Base-by-base conservation (phyloP, 2,797 vertebrate species). In the Danio jaintianensis region DNA sequence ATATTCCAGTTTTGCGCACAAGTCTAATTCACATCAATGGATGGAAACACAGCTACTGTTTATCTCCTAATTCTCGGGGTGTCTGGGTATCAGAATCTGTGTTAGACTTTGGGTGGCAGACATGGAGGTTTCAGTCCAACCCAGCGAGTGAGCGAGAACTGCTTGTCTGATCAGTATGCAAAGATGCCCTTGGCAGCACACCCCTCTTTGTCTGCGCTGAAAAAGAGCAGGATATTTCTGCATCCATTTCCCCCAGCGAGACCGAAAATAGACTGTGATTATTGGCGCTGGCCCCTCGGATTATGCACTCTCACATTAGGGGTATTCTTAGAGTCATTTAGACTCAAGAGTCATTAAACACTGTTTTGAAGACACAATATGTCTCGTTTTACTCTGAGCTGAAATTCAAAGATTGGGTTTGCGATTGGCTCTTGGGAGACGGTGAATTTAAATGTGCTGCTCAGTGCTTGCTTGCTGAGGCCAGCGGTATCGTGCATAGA, bases 121-220 rank as follows among this genome's bases (percentile, higher is more conserved):
- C 15, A 40, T 36, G 62, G 4, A 66, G 75, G 50, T 56, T 67
- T 77, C 74, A 45, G 40, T 36, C 50, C 50, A 66, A 71, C 81
- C 78, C 56, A 71, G 64, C 29, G 29, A 29, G n/a, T 63, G 76
- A 75, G 84, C 18, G 5, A 75, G 78, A 81, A 66, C 71, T 69
- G 59, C 79, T 83, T 62, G 29, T 64, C 76, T 82, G 79, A 82
- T 84, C 82, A 82, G 84, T 83, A 85, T 83, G 67, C 84, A 86
- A 80, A 86, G 72, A 82, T 79, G 72, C 62, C 67, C 81, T 67
- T 83, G 83, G 83, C 83, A 80, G 71, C 76, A 79, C 50, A 74
- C 79, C 83, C 80, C 68, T 79, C 75, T 83, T 86, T 85, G 83
- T 85, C 59, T 77, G 58, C 50, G 74, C 70, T 74, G 75, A 83